Conservation (phyloP, 2,888 invertebrate genomes). For the Geophilus truncorum region DNA sequence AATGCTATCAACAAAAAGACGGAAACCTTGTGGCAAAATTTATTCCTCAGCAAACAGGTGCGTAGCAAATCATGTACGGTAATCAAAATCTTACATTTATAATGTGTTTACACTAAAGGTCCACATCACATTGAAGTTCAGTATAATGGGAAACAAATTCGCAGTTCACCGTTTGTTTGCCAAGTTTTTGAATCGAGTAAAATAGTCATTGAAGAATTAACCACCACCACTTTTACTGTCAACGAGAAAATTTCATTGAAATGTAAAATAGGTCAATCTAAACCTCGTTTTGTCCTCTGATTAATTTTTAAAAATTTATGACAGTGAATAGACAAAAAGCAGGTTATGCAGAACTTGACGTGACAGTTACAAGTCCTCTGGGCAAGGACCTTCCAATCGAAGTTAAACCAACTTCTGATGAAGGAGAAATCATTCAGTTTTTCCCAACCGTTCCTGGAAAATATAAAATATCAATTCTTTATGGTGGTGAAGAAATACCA, state of each 20-base stretch:
- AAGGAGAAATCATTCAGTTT: conserved; percentile 67
- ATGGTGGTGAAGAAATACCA: conserved; percentile 57
- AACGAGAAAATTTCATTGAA: conserved; percentile 77
- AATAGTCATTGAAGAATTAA: conserved; percentile 66
- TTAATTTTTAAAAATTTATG: not conserved
- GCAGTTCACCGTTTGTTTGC: conserved; percentile 90
- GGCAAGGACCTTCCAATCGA: conserved; percentile 77
- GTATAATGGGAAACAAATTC: conserved; percentile 80
- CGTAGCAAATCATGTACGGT: not conserved
- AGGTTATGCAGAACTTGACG: conserved; percentile 78
- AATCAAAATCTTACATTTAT: no score
- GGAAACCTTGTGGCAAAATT: conserved; percentile 93
- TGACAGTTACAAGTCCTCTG: conserved; percentile 79
- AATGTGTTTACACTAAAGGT: no score
- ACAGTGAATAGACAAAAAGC: conserved; percentile 73
- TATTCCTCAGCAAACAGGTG: conserved; percentile 57
- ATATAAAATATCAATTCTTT: conserved; percentile 59
- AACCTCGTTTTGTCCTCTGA: conserved; percentile 40
- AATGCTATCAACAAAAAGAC: conserved; percentile 94
- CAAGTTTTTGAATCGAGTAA: conserved; percentile 83
- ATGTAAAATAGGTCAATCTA: conserved; percentile 52
- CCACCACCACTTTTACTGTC: conserved; percentile 56
- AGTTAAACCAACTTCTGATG: conserved; percentile 53
- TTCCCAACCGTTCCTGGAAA: conserved; percentile 78
- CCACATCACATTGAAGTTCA: conserved; percentile 70